Base-by-base conservation (phyloP, 1,140 invertebrate species). In the Polyergus mexicanus region DNA sequence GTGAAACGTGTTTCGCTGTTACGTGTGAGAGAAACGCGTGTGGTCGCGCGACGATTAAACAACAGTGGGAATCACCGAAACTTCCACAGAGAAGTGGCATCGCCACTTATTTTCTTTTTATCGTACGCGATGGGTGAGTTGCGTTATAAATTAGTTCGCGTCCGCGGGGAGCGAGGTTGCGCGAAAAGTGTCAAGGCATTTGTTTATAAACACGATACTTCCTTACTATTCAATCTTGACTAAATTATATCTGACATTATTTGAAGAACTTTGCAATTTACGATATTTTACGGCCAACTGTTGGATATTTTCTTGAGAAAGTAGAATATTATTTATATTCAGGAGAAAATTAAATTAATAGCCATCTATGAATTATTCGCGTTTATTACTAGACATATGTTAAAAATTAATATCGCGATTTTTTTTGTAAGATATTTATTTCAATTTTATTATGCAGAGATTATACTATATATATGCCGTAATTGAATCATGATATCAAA, bases 1-100 rank as follows among this genome's bases (percentile, higher is more conserved):
- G 62, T 68, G 68, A 84, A 86, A 72, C 66, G 77, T 68, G 69
- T 72, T 72, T 54, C 66, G 66, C 69, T 81, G 38, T 72, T 72
- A 47, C 54, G 78, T 69, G 44, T 54, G 47, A 74, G 78, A 72
- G 54, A 72, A 83, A 60, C 54, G 47, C 44, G 38, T 81, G 78
- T 28, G 25, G 66, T 71, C 65, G 78, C 38, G 38, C 38, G 56
- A 80, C 68, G 66, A 81, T 28, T 72, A 16, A 60, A 60, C 19
- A 60, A 56, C 41, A 74, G 51, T 38, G 68, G 54, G n/a, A 74
- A 47, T 83, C 78, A 25, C 25, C 35, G 38, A 81, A 72, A 81
- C 25, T 62, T 60, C 78, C 38, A 44, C 47, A 51, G 47, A 51
- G 44, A 47, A 83, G 38, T 60, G 68, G 56, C 68, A 47, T 38